Evolutionary conservation across 2,797 vertebrate genomes (phyloP).

Genomic region (Dicrostonyx torquatus): DNA sequence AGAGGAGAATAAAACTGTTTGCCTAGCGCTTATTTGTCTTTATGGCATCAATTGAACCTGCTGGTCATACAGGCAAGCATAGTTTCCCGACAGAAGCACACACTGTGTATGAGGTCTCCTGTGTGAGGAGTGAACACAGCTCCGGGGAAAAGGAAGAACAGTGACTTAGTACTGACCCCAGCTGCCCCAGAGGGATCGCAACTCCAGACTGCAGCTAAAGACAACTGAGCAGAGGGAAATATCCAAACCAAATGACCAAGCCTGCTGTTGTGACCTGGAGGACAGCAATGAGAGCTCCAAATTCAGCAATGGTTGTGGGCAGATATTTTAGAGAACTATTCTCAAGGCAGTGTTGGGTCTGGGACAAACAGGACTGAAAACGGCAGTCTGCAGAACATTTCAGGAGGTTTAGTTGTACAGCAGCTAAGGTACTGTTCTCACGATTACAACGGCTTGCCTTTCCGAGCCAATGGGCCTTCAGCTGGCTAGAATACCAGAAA

Average conservation of each 20-base stretch:
- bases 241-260: constrained; percentile 55
- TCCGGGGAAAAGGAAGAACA: constrained; percentile 49
- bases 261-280: constrained; percentile 43
- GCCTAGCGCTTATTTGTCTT: neutral
- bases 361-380: constrained; percentile 52
- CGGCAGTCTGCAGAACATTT: neutral
- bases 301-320: constrained; percentile 9
- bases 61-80: constrained; percentile 3
- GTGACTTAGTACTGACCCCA: constrained; percentile 40
- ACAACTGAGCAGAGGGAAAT: constrained; percentile 43
- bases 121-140: neutral
- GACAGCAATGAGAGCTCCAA: constrained; percentile 46
- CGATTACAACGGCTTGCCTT: constrained; percentile 61
- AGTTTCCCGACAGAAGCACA: neutral
- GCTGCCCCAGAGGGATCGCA: constrained; percentile 23
- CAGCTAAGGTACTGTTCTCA: constrained; percentile 54
- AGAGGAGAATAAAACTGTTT: neutral
- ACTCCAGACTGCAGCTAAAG: constrained; percentile 63
- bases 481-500: constrained; percentile 59
- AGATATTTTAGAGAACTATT: constrained; percentile 58
- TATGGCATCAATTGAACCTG: too few species aligned
- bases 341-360: constrained; percentile 64
- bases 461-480: neutral
- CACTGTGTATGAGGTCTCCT: neutral
- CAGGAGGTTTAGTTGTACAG: neutral